A percentile compares a stretch with the other conserved stretches of the same genome.
These are phyloP conservation scores for Papilio xuthus DNA, from an alignment of 1,140 invertebrate species.

Conservation along the genomic window DNA sequence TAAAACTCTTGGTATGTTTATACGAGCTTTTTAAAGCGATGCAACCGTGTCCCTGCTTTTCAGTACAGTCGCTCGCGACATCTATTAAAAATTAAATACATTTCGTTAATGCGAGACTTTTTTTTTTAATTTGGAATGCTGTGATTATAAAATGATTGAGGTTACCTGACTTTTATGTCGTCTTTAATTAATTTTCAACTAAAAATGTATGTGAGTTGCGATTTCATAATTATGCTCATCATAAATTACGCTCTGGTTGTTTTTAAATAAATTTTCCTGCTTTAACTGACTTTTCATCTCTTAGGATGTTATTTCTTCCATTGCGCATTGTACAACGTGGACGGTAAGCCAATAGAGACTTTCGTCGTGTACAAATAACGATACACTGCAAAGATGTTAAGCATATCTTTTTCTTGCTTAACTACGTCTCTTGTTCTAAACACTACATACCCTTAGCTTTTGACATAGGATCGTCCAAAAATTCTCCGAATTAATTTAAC, in stretches of 20 bases:
- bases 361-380: too few species aligned
- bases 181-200: not conserved
- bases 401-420: too few species aligned
- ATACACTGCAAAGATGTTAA: too few species aligned
- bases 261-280: not conserved
- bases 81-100: constrained; percentile 1
- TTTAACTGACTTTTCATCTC: not conserved
- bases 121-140: not conserved
- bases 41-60: constrained; percentile 6
- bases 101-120: not conserved
- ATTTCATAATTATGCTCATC: not conserved
- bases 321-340: too few species aligned
- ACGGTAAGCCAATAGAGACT: too few species aligned
- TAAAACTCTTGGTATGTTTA: constrained; percentile 45
- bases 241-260: not conserved
- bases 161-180: not conserved
- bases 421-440: too few species aligned
- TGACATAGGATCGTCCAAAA: too few species aligned
- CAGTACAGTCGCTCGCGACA: not conserved
- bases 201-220: not conserved
- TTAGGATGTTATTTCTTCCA: too few species aligned
- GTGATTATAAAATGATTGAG: not conserved
- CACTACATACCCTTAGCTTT: too few species aligned
- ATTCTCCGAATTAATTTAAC: too few species aligned
- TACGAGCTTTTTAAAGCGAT: constrained; percentile 25